A percentile compares a stretch with the other conserved stretches of the same genome.
Conservation (phyloP, 2,888 invertebrate genomes). For the Synergus japonicus region DNA sequence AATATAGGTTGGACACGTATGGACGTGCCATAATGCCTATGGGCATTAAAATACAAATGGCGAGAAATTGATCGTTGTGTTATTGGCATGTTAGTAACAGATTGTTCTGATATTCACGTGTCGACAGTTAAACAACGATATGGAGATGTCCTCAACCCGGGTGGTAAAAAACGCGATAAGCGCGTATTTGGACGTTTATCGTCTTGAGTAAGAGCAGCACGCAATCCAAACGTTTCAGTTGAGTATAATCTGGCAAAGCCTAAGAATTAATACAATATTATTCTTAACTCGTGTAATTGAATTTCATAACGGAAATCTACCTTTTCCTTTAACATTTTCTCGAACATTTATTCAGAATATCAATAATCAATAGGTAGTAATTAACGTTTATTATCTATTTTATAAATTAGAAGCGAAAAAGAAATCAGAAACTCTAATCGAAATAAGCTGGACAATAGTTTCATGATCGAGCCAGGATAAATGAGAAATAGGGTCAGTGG, state of each 20-base stretch:
- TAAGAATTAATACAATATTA: background rate
- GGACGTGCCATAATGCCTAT: too few species aligned
- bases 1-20: background rate
- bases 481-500: background rate
- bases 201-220: conserved; percentile 29
- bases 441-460: background rate
- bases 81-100: conserved; percentile 8
- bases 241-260: background rate
- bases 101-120: conserved; percentile 19
- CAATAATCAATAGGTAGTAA: background rate
- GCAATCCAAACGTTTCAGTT: conserved; percentile 32
- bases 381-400: background rate
- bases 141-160: conserved; percentile 38
- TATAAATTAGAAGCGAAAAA: background rate
- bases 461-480: background rate
- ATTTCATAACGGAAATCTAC: background rate
- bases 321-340: background rate
- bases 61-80: background rate
- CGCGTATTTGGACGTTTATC: conserved; percentile 37
- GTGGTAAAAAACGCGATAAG: conserved; percentile 34
- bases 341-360: background rate
- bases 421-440: background rate
- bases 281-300: background rate
- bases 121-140: conserved; percentile 27
- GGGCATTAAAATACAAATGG: background rate